Base-by-base conservation (phyloP, 2,797 vertebrate genomes). In the Myotis pilosus region DNA sequence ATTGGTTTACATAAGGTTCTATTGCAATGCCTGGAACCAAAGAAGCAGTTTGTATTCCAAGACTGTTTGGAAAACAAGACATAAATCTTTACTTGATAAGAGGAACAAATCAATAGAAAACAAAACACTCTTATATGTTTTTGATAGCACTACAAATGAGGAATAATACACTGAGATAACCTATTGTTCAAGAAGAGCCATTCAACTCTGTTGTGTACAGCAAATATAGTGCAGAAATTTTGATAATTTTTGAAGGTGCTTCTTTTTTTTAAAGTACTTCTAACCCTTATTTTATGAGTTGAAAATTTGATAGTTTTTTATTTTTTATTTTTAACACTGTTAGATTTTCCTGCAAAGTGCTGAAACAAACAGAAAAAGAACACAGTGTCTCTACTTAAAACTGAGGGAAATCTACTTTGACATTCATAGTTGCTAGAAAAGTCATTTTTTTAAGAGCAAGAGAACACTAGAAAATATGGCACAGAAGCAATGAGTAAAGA, bases 211-310 rank as follows among this genome's bases (percentile, higher is more conserved):
- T 44, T 0, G 87, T 33, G 7, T 30, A 82, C 55, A 92, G 5
- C 15, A 49, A 75, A 87, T 41, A 76, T 53, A 11, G 91, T 92
- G 97, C 75, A 92, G 53, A 91, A 97, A 93, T 91, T 53, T 53
- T 97, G 68, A 25, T 55, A 96, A 38, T 87, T 82, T 91, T 97
- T 92, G 60, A 96, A 95, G 85, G 17, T 94, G 28, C 69, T 95
- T 94, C 25, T 6, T 96, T 95, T 94, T 97, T 97, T 94, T 97
- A 97, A 97, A 97, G 96, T 87, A 97, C 64, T 23, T 76, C 62
- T 90, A 94, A 78, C 19, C 30, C 9, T 55, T 97, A 72, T 47
- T 69, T 95, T 49, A 96, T 95, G 84, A 96, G 68, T 60, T 96
- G 8, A 41, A 94, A 60, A 94, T 97, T 95, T 68, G 62, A 97